Percentiles rank a stretch among this genome's conserved stretches.
phyloP scores from a whole-genome alignment of 2,888 invertebrate genomes.

The Stramonita haemastoma region DNA sequence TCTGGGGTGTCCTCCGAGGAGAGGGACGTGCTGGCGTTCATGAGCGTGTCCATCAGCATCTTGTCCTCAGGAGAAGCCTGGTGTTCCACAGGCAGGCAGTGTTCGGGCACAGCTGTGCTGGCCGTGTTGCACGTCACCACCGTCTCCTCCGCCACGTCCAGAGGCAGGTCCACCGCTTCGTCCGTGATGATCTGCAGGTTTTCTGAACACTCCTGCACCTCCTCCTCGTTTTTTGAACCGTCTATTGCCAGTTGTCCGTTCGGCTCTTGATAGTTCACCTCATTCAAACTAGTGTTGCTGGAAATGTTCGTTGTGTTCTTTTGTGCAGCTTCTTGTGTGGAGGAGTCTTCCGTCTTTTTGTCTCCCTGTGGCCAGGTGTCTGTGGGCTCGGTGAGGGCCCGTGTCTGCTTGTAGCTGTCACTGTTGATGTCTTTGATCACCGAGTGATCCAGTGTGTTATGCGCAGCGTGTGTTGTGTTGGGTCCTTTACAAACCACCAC shows the following conservation, averaged over 20 bases:
- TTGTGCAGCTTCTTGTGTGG: background rate
- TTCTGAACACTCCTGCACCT: background rate
- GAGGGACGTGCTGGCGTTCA: background rate
- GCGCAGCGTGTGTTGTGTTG: background rate
- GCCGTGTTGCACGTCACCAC: background rate
- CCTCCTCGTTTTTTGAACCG: background rate
- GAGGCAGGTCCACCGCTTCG: background rate
- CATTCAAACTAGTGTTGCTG: background rate
- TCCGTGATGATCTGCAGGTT: slow-evolving; percentile 4
- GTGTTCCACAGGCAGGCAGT: background rate
- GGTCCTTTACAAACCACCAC: background rate
- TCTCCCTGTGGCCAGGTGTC: background rate
- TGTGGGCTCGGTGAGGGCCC: background rate
- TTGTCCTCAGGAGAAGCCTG: slow-evolving; percentile 28
- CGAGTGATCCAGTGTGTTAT: background rate
- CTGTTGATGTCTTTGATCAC: background rate
- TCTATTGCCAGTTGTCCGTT: background rate
- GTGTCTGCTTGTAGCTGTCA: background rate
- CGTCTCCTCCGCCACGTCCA: slow-evolving; percentile 29
- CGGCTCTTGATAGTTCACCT: background rate
- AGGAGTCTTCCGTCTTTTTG: background rate
- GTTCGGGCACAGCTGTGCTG: background rate
- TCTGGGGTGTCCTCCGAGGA: background rate
- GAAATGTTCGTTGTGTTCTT: background rate
- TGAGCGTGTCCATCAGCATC: slow-evolving; percentile 33